Base-by-base conservation (phyloP, 2,113 vertebrate genomes). In the Chamaea fasciata region DNA sequence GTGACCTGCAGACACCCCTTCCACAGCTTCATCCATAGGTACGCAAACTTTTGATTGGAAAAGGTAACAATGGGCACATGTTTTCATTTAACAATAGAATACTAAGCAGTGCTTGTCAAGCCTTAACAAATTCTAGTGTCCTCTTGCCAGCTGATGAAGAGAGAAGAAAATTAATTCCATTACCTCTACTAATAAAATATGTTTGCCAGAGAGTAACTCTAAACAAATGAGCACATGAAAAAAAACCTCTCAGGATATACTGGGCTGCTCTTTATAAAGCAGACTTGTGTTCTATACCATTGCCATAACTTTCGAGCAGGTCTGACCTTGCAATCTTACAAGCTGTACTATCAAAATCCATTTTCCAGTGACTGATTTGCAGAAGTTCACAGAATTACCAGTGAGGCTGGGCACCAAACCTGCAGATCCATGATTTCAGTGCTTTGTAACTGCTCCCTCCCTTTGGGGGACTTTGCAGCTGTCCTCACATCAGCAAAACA, bases 21-120 rank as follows among this genome's bases (percentile, higher is more conserved):
- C 16, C 33, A 15, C 1, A 30, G 60, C 27, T 5, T 49, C n/a
- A 35, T 1, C 15, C 44, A 7, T 3, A 41, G 33, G 10, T 47
- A 26, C 78, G 35, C 33, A 23, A 17, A 22, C 3, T 53, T 92
- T 35, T 62, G 44, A 37, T 22, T 15, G 63, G n/a, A 46, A 85
- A 86, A 92, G 17, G 7, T 24, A 84, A 49, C 13, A 49, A 31
- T 3, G 20, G 20, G 9, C 28, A 37, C 10, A 47, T 74, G 39
- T 52, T 77, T 95, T 89, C 60, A 24, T 94, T 95, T 96, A 85
- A 90, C 94, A 96, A 76, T 9, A 74, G 70, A 94, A 71, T 20
- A 24, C 37, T 17, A 83, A 23, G 14, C 65, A 89, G 49, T 37
- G 39, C 68, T 90, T 88, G 63, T 77, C 33, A 75, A 81, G 33